Conservation (phyloP, 2,888 invertebrate genomes). For the Lottia gigantea region DNA sequence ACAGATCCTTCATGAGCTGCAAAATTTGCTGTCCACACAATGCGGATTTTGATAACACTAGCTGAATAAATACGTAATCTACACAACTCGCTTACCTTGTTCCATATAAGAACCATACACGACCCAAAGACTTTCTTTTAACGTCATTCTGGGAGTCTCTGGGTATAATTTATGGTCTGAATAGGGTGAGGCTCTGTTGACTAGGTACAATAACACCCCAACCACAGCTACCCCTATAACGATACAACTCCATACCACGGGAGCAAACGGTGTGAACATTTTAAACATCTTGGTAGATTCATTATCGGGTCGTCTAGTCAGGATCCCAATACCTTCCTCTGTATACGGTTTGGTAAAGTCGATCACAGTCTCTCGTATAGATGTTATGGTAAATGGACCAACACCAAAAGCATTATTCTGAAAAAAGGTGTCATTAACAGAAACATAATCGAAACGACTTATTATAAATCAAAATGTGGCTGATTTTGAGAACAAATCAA, state of each 20-base stretch:
- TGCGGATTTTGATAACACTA: no score
- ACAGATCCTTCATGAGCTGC: no score
- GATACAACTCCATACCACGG: slow-evolving; percentile 43
- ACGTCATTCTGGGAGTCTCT: slow-evolving; percentile 16
- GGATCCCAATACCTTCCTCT: slow-evolving; percentile 51
- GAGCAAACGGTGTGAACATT: slow-evolving; percentile 45
- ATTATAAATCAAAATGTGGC: no score
- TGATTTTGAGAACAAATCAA: no score
- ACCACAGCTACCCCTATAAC: slow-evolving; percentile 34
- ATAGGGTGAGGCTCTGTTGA: slow-evolving; percentile 37
- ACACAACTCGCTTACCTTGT: slow-evolving; percentile 35
- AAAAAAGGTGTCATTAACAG: no score
- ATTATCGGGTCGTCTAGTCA: slow-evolving; percentile 41
- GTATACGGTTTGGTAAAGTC: slow-evolving; percentile 51
- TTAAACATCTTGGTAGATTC: slow-evolving; percentile 43
- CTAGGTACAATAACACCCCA: slow-evolving; percentile 37
- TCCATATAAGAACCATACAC: slow-evolving; percentile 42
- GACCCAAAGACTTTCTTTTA: slow-evolving; percentile 40
- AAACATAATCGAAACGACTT: no score
- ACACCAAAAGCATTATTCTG: slow-evolving; percentile 49
- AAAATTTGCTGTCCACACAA: no score
- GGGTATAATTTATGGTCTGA: slow-evolving; percentile 17
- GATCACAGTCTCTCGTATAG: slow-evolving; percentile 41
- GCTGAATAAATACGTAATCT: not conserved
- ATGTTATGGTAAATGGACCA: slow-evolving; percentile 52